Conservation (phyloP, 2,113 vertebrate genomes). For the Parotia lawesii region DNA sequence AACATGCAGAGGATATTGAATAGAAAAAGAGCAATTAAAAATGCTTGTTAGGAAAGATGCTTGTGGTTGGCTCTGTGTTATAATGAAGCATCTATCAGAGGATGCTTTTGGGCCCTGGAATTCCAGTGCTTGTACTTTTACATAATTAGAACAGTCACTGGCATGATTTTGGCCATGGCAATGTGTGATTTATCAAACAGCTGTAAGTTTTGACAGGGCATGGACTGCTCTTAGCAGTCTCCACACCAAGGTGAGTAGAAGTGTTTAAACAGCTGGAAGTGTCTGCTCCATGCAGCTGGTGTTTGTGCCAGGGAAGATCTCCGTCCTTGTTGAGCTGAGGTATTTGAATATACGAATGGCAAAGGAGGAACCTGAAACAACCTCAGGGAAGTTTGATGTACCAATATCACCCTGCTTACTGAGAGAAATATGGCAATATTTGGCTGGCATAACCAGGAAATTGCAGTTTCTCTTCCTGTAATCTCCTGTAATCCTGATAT, state of each 20-base stretch:
- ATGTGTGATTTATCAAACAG: neutral
- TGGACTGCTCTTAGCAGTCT: neutral
- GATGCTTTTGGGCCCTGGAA: neutral
- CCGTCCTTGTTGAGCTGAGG: neutral
- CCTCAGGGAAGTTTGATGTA: fast-evolving
- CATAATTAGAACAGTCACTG: neutral
- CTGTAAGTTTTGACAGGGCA: neutral
- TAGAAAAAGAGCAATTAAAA: neutral
- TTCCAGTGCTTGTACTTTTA: neutral
- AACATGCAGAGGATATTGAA: neutral
- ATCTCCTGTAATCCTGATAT: neutral
- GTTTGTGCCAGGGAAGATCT: neutral
- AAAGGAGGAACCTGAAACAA: neutral
- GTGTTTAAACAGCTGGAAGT: neutral
- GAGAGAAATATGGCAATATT: neutral
- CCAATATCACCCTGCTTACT: neutral
- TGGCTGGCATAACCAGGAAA: neutral
- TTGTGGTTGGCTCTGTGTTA: neutral
- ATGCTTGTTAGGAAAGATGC: neutral
- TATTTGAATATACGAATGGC: neutral
- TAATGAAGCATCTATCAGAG: neutral
- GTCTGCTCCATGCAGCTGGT: neutral
- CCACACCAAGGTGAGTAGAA: neutral
- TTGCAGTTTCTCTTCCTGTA: neutral
- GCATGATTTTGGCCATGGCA: neutral